phyloP scores from a whole-genome alignment of 2,888 invertebrate species.

The Erannis defoliaria region DNA sequence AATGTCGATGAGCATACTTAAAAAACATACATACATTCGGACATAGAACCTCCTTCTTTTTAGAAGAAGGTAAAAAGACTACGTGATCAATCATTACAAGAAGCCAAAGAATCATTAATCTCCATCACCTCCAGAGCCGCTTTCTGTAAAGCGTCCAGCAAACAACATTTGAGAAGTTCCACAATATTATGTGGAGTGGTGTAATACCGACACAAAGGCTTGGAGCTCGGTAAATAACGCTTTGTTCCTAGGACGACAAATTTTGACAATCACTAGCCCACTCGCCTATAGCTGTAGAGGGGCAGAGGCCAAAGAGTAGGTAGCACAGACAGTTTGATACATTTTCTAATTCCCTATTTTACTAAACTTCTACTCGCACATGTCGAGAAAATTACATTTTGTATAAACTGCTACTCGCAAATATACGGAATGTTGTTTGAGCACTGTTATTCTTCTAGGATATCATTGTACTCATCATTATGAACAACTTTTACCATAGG shows the following conservation, averaged over 20 bases:
- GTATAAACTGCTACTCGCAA: too few species aligned
- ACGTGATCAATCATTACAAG: background rate
- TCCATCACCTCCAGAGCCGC: constrained; percentile 61
- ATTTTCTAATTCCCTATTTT: background rate
- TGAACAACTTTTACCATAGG: too few species aligned
- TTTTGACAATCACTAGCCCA: constrained; percentile 87
- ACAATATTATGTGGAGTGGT: constrained; percentile 86
- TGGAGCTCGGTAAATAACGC: constrained; percentile 83
- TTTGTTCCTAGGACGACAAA: constrained; percentile 87
- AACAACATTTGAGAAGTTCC: constrained; percentile 83
- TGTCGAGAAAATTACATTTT: too few species aligned
- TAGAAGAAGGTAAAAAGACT: background rate
- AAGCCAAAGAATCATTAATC: constrained; percentile 55
- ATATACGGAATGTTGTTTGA: too few species aligned
- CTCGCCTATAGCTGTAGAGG: constrained; percentile 72
- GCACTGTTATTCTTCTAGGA: too few species aligned
- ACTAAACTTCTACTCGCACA: background rate
- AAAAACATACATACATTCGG: too few species aligned
- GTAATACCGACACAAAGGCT: constrained; percentile 84
- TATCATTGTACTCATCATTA: too few species aligned
- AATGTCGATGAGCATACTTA: too few species aligned
- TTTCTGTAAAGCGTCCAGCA: constrained; percentile 73
- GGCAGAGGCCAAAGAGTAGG: constrained; percentile 62
- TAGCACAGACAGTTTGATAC: constrained; percentile 17
- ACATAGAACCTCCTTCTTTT: too few species aligned